Base-by-base conservation (phyloP, 1,140 invertebrate genomes). In the Procambarus virginalis region DNA sequence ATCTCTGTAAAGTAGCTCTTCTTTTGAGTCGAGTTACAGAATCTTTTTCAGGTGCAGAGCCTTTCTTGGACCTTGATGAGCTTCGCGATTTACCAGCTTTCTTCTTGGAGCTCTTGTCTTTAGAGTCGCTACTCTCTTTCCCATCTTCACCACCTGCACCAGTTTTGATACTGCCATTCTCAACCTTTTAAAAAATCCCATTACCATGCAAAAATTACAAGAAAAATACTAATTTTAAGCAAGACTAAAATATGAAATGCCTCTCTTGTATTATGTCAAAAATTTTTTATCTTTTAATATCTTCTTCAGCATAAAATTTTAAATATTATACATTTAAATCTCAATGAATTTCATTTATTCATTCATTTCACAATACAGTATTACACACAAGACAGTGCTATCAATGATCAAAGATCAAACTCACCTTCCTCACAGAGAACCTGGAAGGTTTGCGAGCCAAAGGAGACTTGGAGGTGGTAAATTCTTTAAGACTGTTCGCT, bases 371-470 rank as follows among this genome's bases (percentile, higher is more conserved):
- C 34, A 34, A 1, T 34, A 34, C 34, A 34, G 34, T 34, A 34
- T 34, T 34, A 34, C 34, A 34, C 34, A 34, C 34, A 34, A 34
- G 34, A 34, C 34, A 34, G 34, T 34, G 0, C 34, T 34, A 34
- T 34, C 34, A 34, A 34, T 34, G 34, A 34, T 34, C 34, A 55
- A 55, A 55, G 51, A 55, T 10, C 20, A 14, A 55, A 68, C 82
- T 76, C 14, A 91, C 91, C 78, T 89, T 91, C 46, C 76, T 89
- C n/a, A 91, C 80, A n/a, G 91, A 91, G 78, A 91, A 91, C 12
- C 91, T 78, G 22, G 91, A 91, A 22, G 82, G 46, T 55, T 82
- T 85, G 49, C 91, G 91, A 20, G 49, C 76, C n/a, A 80, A 48
- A 2, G 83, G 84, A 64, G 84, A 86, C 60, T 88, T 84, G 34